Base-by-base conservation (phyloP, 2,113 vertebrate genomes). In the Anas platyrhynchos region DNA sequence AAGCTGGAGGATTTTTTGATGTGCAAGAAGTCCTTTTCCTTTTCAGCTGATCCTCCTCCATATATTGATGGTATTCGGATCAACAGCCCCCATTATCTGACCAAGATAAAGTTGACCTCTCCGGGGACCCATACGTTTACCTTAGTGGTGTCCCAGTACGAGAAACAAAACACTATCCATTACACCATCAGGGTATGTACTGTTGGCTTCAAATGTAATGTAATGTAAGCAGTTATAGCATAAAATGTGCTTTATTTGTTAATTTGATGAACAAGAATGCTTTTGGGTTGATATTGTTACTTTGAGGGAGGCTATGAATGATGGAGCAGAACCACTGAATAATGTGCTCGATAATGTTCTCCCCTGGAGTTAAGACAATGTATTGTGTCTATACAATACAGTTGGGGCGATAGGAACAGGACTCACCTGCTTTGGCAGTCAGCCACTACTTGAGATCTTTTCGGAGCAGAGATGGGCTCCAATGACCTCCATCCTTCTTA, bases 141-240 rank as follows among this genome's bases (percentile, higher is more conserved):
- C 1, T 97, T 99, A 81, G 99, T 99, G 97, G 99, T 99, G 41
- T 99, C 99, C 83, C 99, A 99, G 95, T 99, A 99, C 48, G 99
- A 99, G 96, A 99, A 99, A 75, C 99, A 99, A 97, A 99, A 99
- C 97, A 99, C 99, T 67, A 99, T 99, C 97, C 99, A 99, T 96
- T 99, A 99, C 97, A 99, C 99, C 0, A 94, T 99, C 76, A 97
- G 99, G 98, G 99, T 99, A 97, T 79, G 98, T 97, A 72, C 23
- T 26, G 29, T 16, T 46, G 9, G 50, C 48, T 58, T 63, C 13
- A 10, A 38, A 46, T 41, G 41, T 41, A 41, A 56, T 13, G 11
- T 13, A 52, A 61, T 34, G 32, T 36, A 43, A 81, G 34, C 11
- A 31, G 27, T 23, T 55, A 18, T 66, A 43, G 52, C 55, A 32